A percentile compares a stretch with the other conserved stretches of the same genome.
phyloP scores from a whole-genome alignment of 2,113 vertebrate genomes.

The Oxygymnocypris stewartii region DNA sequence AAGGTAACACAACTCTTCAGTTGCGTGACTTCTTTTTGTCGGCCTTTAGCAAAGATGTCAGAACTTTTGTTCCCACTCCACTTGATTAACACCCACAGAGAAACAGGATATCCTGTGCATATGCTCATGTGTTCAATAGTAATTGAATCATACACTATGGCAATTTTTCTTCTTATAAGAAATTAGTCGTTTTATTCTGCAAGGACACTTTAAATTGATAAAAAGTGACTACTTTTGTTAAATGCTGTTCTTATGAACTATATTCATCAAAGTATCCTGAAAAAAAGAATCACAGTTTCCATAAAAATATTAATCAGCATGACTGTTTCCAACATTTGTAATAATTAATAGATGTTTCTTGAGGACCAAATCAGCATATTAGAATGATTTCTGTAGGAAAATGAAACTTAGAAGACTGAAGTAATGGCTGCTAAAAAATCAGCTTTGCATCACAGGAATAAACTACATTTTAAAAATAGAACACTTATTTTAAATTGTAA shows the following conservation, averaged over 20 bases:
- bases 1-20: slow-evolving; percentile 75
- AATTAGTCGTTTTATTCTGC: neutral
- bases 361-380: neutral
- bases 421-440: neutral
- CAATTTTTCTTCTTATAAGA: neutral
- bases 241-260: neutral
- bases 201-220: too few relatives aligned
- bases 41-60: slow-evolving; percentile 34
- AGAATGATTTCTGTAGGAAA: neutral
- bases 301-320: neutral
- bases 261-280: neutral
- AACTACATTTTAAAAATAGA: neutral
- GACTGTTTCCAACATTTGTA: neutral
- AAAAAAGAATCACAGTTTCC: neutral
- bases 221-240: too few relatives aligned
- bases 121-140: slow-evolving; percentile 36
- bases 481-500: neutral
- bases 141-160: neutral
- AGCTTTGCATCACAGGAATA: neutral
- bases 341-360: neutral
- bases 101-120: slow-evolving; percentile 73
- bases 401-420: neutral
- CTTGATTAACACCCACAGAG: slow-evolving; percentile 43
- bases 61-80: slow-evolving; percentile 39
- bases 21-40: neutral